A percentile compares a stretch with the other conserved stretches of the same genome.
phyloP scores from a whole-genome alignment of 2,797 vertebrate genomes.

The Hephaestus fuliginosus region DNA sequence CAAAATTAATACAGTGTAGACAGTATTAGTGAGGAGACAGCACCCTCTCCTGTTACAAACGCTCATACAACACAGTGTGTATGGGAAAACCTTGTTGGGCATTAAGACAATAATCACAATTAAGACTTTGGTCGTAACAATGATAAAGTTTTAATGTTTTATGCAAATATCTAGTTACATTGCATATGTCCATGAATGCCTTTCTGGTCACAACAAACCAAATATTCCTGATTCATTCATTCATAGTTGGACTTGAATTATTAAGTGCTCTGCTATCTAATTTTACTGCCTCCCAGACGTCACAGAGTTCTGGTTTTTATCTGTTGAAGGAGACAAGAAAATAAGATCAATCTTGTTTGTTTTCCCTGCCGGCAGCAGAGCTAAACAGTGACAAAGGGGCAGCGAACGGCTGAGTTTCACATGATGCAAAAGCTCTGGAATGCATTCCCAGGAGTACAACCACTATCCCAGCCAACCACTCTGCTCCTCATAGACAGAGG shows the following conservation, averaged over 20 bases:
- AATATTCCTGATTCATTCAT: not conserved
- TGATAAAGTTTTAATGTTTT: not conserved
- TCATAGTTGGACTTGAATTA: not conserved
- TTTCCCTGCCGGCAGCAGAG: slow-evolving; percentile 57
- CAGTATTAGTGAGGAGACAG: slow-evolving; percentile 66
- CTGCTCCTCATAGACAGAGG: slow-evolving; percentile 49
- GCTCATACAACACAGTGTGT: not conserved
- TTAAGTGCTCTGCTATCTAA: not conserved
- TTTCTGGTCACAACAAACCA: not conserved
- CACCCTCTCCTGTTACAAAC: slow-evolving; percentile 72
- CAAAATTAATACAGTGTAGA: not conserved
- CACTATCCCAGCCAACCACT: slow-evolving; percentile 44
- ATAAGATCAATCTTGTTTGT: slow-evolving; percentile 48
- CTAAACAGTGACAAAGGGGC: slow-evolving; percentile 60
- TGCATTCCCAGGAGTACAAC: slow-evolving; percentile 73
- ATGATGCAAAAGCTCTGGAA: slow-evolving; percentile 83
- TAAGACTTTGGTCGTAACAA: not conserved
- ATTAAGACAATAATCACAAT: not conserved
- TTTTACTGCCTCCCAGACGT: not conserved
- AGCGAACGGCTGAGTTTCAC: slow-evolving; percentile 76
- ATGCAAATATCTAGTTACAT: not conserved
- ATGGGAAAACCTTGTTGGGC: not conserved
- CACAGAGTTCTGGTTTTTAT: slow-evolving; percentile 16
- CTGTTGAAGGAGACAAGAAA: slow-evolving; percentile 7
- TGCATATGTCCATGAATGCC: too few species aligned